Conservation (phyloP, 2,113 vertebrate genomes). For the Semicossyphus pulcher region DNA sequence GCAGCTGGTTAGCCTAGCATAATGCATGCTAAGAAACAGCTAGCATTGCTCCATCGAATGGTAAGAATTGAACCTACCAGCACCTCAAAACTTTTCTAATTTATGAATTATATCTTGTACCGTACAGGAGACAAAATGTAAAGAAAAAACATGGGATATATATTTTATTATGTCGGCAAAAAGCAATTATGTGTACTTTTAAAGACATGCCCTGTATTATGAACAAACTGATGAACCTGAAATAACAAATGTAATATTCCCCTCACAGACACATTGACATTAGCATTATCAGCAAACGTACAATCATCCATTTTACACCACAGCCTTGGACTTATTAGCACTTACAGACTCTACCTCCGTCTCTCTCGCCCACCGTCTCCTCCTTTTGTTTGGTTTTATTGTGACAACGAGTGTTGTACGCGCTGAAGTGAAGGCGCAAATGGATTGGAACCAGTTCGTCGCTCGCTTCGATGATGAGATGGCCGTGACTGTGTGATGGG, state of each 20-base stretch:
- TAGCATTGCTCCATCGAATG: too few relatives aligned
- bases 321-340: constrained; percentile 2
- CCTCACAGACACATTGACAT: constrained; percentile 18
- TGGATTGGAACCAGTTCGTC: constrained; percentile 55
- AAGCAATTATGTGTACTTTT: too few relatives aligned
- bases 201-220: too few relatives aligned
- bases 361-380: constrained; percentile 20
- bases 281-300: constrained; percentile 13
- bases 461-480: constrained; percentile 60
- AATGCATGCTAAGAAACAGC: too few relatives aligned
- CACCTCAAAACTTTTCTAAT: too few relatives aligned
- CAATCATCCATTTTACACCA: constrained; percentile 6
- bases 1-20: neutral
- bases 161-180: too few relatives aligned
- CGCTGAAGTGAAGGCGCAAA: constrained; percentile 41
- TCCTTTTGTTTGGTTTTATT: constrained; percentile 56
- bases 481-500: constrained; percentile 57
- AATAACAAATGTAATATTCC: neutral
- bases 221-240: constrained; percentile 8
- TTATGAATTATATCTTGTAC: too few relatives aligned
- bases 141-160: too few relatives aligned
- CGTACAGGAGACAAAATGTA: too few relatives aligned
- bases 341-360: neutral
- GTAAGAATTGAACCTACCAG: too few relatives aligned
- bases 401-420: constrained; percentile 35